Evolutionary conservation across 2,797 vertebrate genomes (phyloP).

Genomic region (Chromobotia macracanthus): DNA sequence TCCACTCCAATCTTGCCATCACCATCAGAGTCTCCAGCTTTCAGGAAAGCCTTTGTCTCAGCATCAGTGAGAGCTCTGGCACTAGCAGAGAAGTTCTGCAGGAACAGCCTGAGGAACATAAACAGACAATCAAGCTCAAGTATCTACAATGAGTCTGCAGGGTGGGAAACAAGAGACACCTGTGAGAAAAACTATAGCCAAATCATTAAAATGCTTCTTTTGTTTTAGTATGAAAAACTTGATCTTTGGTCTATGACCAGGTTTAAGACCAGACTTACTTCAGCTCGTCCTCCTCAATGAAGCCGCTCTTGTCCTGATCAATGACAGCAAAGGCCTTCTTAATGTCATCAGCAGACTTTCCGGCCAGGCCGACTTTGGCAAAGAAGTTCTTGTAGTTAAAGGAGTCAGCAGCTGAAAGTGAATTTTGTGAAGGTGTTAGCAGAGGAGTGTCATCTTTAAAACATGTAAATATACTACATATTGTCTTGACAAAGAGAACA

Average conservation of each 20-base stretch:
- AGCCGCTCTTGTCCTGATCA: conserved; percentile 86
- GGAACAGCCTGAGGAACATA: conserved; percentile 73
- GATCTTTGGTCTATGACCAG: not conserved
- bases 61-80: conserved; percentile 77
- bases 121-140: not conserved
- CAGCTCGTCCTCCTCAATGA: conserved; percentile 86
- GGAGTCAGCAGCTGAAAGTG: conserved; percentile 78
- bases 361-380: conserved; percentile 76
- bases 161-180: not conserved
- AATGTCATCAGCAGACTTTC: conserved; percentile 76
- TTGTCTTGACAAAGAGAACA: too few species aligned
- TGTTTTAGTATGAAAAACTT: not conserved
- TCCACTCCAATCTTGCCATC: conserved; percentile 81
- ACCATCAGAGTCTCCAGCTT: conserved; percentile 79
- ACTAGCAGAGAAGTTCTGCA: conserved; percentile 77
- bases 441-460: not conserved
- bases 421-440: conserved; percentile 5
- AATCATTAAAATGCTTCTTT: too few species aligned
- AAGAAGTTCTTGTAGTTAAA: conserved; percentile 86
- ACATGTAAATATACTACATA: too few species aligned
- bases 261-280: conserved; percentile 69
- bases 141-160: not conserved
- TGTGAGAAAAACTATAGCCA: too few species aligned
- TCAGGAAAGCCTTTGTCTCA: conserved; percentile 77
- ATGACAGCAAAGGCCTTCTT: conserved; percentile 82